Percentiles rank a stretch among this genome's conserved stretches.
phyloP scores from a whole-genome alignment of 2,113 vertebrate species.

The Pterocles gutturalis region DNA sequence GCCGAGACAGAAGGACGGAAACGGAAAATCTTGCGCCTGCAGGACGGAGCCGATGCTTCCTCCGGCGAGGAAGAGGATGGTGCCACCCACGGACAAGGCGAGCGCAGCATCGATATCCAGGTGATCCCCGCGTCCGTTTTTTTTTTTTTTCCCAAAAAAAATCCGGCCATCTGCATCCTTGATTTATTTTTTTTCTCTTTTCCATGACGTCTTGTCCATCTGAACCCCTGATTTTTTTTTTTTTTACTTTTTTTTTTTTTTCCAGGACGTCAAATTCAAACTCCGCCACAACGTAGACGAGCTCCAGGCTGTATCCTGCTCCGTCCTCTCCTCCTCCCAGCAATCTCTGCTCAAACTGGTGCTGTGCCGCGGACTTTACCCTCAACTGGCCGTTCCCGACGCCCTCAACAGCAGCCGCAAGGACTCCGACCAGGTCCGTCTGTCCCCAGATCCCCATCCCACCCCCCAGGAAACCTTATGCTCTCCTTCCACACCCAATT shows the following conservation, averaged over 20 bases:
- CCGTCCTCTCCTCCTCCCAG: slow-evolving; percentile 75
- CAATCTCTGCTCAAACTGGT: slow-evolving; percentile 86
- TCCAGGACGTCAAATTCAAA: slow-evolving; percentile 91
- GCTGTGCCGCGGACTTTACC: slow-evolving; percentile 90
- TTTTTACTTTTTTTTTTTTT: too few species aligned
- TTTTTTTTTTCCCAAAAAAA: too few species aligned
- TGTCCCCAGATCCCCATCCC: rapidly evolving
- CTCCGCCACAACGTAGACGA: slow-evolving; percentile 86
- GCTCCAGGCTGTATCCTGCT: slow-evolving; percentile 78
- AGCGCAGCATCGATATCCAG: slow-evolving; percentile 86
- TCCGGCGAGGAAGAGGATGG: slow-evolving; percentile 77
- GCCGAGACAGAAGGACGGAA: slow-evolving; percentile 70
- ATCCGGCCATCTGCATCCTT: too few species aligned
- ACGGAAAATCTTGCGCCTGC: slow-evolving; percentile 84
- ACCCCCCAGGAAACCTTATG: rapidly evolving
- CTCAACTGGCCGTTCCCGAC: slow-evolving; percentile 89
- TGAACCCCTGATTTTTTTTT: too few species aligned
- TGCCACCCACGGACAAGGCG: rapidly evolving
- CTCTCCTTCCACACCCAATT: too few species aligned
- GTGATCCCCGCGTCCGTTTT: neutral
- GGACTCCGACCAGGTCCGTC: slow-evolving; percentile 89
- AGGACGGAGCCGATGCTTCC: slow-evolving; percentile 37
- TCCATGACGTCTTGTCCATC: too few species aligned
- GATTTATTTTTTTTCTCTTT: too few species aligned
- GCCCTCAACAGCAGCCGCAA: slow-evolving; percentile 87